Percentiles rank a stretch among this genome's conserved stretches.
Conservation (phyloP, 2,113 vertebrate genomes). For the Dromiciops gliroides region DNA sequence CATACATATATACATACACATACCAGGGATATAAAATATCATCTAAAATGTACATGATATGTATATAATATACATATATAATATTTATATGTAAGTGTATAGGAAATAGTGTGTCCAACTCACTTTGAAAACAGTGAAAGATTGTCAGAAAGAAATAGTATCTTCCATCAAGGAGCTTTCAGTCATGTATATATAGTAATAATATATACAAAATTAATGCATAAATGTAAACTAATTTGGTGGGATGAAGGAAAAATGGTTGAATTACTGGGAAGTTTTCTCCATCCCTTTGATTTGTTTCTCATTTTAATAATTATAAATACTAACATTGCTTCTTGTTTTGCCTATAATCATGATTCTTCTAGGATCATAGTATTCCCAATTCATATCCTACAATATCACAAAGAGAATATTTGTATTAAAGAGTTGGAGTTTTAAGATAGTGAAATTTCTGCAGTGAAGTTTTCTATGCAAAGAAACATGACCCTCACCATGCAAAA, state of each 20-base stretch:
- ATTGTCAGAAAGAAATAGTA: not conserved
- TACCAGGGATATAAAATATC: not conserved
- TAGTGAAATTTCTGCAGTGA: not conserved
- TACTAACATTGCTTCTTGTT: not conserved
- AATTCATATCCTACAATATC: not conserved
- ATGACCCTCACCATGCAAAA: not conserved
- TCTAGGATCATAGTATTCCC: not conserved
- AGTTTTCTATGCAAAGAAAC: not conserved
- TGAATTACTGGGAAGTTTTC: not conserved
- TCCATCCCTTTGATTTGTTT: not conserved
- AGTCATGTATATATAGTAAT: not conserved
- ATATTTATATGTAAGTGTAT: not conserved
- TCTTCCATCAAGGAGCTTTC: not conserved
- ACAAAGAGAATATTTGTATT: not conserved
- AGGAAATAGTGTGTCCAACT: not conserved
- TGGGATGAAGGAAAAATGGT: not conserved
- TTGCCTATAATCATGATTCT: not conserved
- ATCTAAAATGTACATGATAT: not conserved
- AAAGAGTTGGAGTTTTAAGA: not conserved
- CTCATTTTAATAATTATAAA: not conserved
- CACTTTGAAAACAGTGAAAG: not conserved
- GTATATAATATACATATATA: not conserved
- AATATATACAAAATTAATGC: not conserved
- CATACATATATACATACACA: no score
- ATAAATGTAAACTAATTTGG: not conserved